phyloP scores from a whole-genome alignment of 2,888 invertebrate genomes.

The Sylvicola cinctus region DNA sequence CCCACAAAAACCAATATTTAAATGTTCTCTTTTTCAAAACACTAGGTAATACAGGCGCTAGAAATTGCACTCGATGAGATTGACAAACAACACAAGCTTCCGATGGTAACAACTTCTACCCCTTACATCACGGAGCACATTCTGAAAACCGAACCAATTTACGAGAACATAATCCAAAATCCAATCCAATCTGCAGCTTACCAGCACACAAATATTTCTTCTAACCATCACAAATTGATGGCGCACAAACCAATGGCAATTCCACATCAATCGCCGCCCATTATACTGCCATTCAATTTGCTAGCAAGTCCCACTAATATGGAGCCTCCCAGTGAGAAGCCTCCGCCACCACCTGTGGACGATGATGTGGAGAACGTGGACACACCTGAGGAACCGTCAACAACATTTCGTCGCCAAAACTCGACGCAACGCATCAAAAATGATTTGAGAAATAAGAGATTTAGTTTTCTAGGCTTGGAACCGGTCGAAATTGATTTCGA shows the following conservation, averaged over 20 bases:
- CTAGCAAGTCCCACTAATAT: slow-evolving; percentile 11
- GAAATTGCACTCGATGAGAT: slow-evolving; percentile 41
- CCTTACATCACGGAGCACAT: too few species aligned
- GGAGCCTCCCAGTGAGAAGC: slow-evolving; percentile 71
- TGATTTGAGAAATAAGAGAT: slow-evolving; percentile 62
- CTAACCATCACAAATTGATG: background rate
- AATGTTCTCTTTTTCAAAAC: too few species aligned
- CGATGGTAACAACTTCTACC: too few species aligned
- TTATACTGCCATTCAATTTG: too few species aligned
- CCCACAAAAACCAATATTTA: too few species aligned
- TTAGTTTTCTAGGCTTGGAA: slow-evolving; percentile 70
- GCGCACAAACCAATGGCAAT: too few species aligned
- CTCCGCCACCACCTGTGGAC: slow-evolving; percentile 58
- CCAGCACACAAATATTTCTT: background rate
- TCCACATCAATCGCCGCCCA: slow-evolving; percentile 3
- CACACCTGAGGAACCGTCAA: slow-evolving; percentile 21
- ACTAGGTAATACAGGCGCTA: slow-evolving; percentile 38
- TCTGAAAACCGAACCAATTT: too few species aligned
- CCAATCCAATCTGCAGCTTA: slow-evolving; percentile 7
- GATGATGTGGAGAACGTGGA: slow-evolving; percentile 26
- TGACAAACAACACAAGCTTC: slow-evolving; percentile 27
- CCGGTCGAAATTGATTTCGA: too few species aligned
- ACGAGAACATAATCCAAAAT: slow-evolving; percentile 5
- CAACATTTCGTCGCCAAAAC: slow-evolving; percentile 49
- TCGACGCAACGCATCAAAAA: slow-evolving; percentile 72